Evolutionary conservation across 2,113 vertebrate genomes (phyloP), one percentile per base, ranked within the genome.

Genomic region (Panurus biarmicus): DNA sequence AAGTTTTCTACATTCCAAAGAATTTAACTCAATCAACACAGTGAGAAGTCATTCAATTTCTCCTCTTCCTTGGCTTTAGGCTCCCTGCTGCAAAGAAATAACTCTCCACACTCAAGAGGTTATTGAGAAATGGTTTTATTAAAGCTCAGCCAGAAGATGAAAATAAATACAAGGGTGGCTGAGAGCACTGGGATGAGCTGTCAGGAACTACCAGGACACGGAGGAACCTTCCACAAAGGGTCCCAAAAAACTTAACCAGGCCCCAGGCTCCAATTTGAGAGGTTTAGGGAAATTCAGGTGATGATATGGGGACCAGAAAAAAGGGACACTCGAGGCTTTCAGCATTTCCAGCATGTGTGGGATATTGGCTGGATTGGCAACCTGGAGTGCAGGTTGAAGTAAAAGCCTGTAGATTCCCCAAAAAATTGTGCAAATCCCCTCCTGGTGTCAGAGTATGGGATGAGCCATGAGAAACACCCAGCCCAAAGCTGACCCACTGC

Each of bases 61-160:
- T 83, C 44, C 61, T 74, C 28, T n/a, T 73, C 3, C 2, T 57
- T 51, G 47, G 31, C 65, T 67, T 35, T 31, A 26, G 60, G 51
- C 25, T 82, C 31, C 14, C 31, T 21, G 31, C 47, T 57, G 53
- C 38, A 36, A 62, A 72, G 76, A 72, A 84, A 79, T 64, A 62
- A 91, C 69, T 83, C 48, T 36, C 28, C n/a, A 45, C 12, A 20
- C 38, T 44, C 70, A 14, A 54, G 50, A 60, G 35, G 24, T 61
- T 80, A 56, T 18, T 45, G 56, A 72, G 42, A 38, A 83, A 81
- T 16, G 11, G 23, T 24, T 91, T 91, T 84, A 87, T 89, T 91
- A 72, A 86, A 62, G 35, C 48, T 86, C 56, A 73, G 23, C 14
- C 64, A 76, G 45, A 75, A 75, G 44, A 87, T 17, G 21, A 86